Conservation (phyloP, 2,888 invertebrate genomes). For the Pseudococcus longispinus region DNA sequence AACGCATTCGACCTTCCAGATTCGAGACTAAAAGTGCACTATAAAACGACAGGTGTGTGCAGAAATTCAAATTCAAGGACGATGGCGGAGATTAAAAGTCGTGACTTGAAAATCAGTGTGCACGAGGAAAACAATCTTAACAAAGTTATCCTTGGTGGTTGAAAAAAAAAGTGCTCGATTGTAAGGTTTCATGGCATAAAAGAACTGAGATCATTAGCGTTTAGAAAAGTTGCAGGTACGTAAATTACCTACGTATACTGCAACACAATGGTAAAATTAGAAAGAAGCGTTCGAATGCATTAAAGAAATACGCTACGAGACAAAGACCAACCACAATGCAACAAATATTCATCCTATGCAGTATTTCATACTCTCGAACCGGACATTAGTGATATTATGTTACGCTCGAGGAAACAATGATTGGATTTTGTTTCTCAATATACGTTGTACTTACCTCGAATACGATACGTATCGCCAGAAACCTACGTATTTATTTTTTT, state of each 20-base stretch:
- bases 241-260: no score
- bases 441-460: not conserved
- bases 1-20: not conserved
- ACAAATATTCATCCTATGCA: constrained; percentile 18
- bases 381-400: not conserved
- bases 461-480: not conserved
- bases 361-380: constrained; percentile 17
- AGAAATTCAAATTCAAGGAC: not conserved
- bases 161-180: not conserved
- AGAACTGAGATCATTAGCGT: not conserved
- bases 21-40: not conserved
- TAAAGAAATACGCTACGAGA: not conserved
- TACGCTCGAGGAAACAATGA: constrained; percentile 7
- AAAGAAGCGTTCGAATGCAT: not conserved
- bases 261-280: not conserved
- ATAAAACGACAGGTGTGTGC: not conserved
- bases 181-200: not conserved
- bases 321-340: constrained; percentile 24
- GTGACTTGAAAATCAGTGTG: not conserved
- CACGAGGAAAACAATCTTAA: not conserved
- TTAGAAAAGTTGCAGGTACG: not conserved
- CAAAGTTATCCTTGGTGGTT: not conserved
- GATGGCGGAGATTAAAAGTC: not conserved
- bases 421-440: not conserved
- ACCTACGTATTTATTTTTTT: not conserved